Evolutionary conservation across 2,888 invertebrate genomes (phyloP).

Genomic region (Drosophila formosana): DNA sequence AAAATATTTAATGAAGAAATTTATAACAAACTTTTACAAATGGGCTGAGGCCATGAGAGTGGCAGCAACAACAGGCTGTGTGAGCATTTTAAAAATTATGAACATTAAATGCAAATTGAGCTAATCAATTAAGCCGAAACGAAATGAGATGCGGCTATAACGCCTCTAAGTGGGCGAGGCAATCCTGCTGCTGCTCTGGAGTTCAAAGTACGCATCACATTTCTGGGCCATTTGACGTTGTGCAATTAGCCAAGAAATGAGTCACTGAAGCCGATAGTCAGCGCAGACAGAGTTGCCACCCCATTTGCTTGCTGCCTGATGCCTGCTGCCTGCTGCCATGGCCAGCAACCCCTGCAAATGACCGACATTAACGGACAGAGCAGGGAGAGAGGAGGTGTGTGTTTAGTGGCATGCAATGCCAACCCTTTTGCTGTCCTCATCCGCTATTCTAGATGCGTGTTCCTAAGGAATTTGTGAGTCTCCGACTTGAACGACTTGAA

Average conservation of each 20-base stretch:
- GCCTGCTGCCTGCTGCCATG: conserved; percentile 1
- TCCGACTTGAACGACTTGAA: conserved; percentile 9
- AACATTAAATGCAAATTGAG: conserved; percentile 78
- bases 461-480: conserved; percentile 38
- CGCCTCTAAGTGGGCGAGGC: conserved; percentile 24
- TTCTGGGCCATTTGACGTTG: conserved; percentile 62
- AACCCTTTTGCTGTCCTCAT: conserved; percentile 62
- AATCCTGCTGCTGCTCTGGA: conserved; percentile 4
- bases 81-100: conserved; percentile 70
- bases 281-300: conserved; percentile 21
- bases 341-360: conserved; percentile 55
- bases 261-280: conserved; percentile 53
- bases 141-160: conserved; percentile 14
- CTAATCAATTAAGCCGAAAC: conserved; percentile 71
- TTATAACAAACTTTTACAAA: conserved; percentile 70
- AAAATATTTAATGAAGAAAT: conserved; percentile 79
- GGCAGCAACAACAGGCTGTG: conserved; percentile 17
- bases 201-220: conserved; percentile 57
- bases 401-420: conserved; percentile 48
- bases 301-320: conserved; percentile 7
- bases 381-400: conserved; percentile 2
- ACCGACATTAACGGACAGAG: conserved; percentile 65
- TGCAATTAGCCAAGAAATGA: conserved; percentile 67
- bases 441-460: conserved; percentile 44
- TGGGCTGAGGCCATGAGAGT: conserved; percentile 39